phyloP scores from a whole-genome alignment of 2,113 vertebrate species.

The Ranitomeya imitator region DNA sequence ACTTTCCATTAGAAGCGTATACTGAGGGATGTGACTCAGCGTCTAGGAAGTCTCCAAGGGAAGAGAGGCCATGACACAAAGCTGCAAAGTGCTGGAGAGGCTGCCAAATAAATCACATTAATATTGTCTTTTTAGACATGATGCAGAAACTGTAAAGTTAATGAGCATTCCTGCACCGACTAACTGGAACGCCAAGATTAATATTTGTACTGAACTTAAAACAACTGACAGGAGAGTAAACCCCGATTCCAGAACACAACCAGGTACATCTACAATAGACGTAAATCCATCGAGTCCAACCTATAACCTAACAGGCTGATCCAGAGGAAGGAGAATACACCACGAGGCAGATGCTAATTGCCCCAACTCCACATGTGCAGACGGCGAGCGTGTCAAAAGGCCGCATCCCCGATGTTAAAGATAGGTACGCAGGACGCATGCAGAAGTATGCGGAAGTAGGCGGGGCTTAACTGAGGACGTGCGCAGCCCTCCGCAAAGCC shows the following conservation, averaged over 20 bases:
- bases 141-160: background rate
- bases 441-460: no score
- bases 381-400: no score
- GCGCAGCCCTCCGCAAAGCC: no score
- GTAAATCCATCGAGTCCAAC: no score
- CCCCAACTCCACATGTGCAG: no score
- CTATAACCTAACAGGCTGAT: no score
- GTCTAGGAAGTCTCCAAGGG: background rate
- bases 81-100: background rate
- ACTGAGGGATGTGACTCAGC: background rate
- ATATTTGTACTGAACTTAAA: background rate
- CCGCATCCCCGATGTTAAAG: no score
- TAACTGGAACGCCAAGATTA: background rate
- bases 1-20: background rate
- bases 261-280: background rate
- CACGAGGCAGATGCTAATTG: no score
- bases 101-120: slow-evolving; percentile 17
- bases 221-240: slow-evolving; percentile 10
- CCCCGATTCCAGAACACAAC: background rate
- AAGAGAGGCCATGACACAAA: background rate
- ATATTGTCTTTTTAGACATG: slow-evolving; percentile 16
- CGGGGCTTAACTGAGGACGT: no score
- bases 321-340: no score
- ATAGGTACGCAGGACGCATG: no score
- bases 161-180: background rate